phyloP scores from a whole-genome alignment of 2,888 invertebrate genomes.

The Yponomeuta plumbellus region DNA sequence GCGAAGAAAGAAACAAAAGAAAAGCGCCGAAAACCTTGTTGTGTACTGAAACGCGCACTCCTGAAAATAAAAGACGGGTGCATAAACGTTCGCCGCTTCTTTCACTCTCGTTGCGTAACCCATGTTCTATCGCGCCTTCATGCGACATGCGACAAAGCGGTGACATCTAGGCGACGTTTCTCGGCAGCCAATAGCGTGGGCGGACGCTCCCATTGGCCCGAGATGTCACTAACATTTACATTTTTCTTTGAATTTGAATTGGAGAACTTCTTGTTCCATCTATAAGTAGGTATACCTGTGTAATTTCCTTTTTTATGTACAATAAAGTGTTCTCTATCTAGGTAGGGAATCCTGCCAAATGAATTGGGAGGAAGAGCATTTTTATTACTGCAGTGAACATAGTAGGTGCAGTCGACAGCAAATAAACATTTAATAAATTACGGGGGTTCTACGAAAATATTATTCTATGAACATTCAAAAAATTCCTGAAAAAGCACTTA shows the following conservation, averaged over 20 bases:
- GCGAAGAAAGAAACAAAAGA: not conserved
- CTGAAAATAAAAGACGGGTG: conserved; percentile 11
- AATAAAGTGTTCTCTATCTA: no score
- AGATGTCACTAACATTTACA: conserved; percentile 35
- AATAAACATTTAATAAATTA: no score
- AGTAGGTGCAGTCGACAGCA: no score
- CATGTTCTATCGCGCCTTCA: conserved; percentile 34
- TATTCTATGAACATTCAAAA: no score
- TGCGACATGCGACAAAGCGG: conserved; percentile 49
- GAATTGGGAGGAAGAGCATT: no score
- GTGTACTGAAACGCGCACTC: not conserved
- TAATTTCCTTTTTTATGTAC: no score
- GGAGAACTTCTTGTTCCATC: conserved; percentile 8
- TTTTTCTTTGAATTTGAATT: conserved; percentile 13
- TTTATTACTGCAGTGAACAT: no score
- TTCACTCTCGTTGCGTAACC: not conserved
- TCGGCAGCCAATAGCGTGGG: conserved; percentile 45
- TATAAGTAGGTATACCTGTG: no score
- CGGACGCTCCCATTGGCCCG: conserved; percentile 43
- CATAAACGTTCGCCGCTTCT: not conserved
- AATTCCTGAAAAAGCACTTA: no score
- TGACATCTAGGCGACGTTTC: conserved; percentile 50
- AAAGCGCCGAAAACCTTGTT: not conserved
- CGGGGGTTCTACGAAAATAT: no score
- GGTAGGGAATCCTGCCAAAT: no score